Base-by-base conservation (phyloP, 2,797 vertebrate species). In the Myotis myotis region DNA sequence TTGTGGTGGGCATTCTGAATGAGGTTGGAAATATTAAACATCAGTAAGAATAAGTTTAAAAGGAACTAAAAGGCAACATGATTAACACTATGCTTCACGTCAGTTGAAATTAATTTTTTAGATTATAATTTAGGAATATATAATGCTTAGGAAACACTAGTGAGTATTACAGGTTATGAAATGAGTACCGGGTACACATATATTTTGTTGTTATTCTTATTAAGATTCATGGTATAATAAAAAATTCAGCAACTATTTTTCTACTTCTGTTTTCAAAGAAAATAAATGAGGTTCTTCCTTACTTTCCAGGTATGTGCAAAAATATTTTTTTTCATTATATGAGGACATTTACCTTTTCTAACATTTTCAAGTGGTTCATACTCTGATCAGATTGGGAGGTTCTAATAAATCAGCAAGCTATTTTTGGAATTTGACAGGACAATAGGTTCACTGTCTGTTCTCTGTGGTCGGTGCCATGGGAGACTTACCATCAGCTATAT, bases 401-500 rank as follows among this genome's bases (percentile, higher is more conserved):
- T 90, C 16, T 66, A 91, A 88, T 83, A 81, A 83, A 92, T 44
- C 16, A 86, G 41, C 8, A 75, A 91, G 25, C n/a, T 74, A 49
- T 51, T 93, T 95, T 89, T 55, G 74, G 7, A 57, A 76, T 93
- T 91, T 95, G 2, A 81, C 60, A 64, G 82, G 57, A 66, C 11
- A 83, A 17, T 53, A 22, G 91, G 41, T 89, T 80, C 38, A 80
- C 33, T 19, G 49, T 41, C 13, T 64, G 6, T 87, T 83, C 10
- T 44, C 33, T 64, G 12, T 25, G 13, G 19, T 81, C 0, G 36
- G 19, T 66, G 38, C 12, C 51, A 71, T 60, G 0, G 87, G 60
- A 71, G 87, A 98, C 99, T 23, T 99, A 99, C 99, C 99, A 3
- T 99, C 99, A 97, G 98, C 99, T 91, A 99, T 98, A 53, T 99